Evolutionary conservation across 1,140 invertebrate genomes (phyloP), one percentile per base, ranked within the genome.

Genomic region (Drosophila takahashii): DNA sequence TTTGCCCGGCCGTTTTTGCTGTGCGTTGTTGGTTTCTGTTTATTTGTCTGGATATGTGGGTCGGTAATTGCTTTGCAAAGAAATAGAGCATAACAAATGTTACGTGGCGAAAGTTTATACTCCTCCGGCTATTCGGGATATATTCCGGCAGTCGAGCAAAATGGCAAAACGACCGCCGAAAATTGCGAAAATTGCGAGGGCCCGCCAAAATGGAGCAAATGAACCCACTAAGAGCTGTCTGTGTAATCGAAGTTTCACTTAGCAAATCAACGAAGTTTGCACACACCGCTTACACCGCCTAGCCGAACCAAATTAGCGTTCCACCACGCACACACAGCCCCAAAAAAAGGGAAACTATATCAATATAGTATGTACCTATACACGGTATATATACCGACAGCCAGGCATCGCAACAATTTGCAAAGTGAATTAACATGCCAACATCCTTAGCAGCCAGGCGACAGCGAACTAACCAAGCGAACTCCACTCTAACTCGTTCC

Each of bases 81-180:
- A 87, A 87, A 87, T 87, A 87, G 83, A 87, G 83, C 83, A 87
- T 87, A 87, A 89, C 83, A 87, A 87, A 87, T 87, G 86, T 83
- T 69, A 83, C 84, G 71, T 87, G 83, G 71, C 59, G 66, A 81
- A 89, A 83, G 79, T 86, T 86, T 76, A 66, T 87, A 69, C 52
- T 69, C 59, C 60, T 62, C 47, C 16, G 65, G 80, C 74, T 50
- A 62, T 70, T 22, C 22, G 22, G 22, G 22, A 22, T 22, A 22
- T 22, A 22, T 22, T 26, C 41, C 29, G 42, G 45, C 44, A 64
- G 60, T 44, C 42, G 44, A 52, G 48, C 27, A 47, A 65, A 56
- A 47, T 66, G 58, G 51, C 36, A 54, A 72, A 80, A 66, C 50
- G 51, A 61, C 39, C 54, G 50, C 48, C 62, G 56, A 73, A 79